A percentile compares a stretch with the other conserved stretches of the same genome.
These are phyloP conservation scores for Meda fulgida DNA, from an alignment of 2,797 vertebrate species.

Conservation along the genomic window DNA sequence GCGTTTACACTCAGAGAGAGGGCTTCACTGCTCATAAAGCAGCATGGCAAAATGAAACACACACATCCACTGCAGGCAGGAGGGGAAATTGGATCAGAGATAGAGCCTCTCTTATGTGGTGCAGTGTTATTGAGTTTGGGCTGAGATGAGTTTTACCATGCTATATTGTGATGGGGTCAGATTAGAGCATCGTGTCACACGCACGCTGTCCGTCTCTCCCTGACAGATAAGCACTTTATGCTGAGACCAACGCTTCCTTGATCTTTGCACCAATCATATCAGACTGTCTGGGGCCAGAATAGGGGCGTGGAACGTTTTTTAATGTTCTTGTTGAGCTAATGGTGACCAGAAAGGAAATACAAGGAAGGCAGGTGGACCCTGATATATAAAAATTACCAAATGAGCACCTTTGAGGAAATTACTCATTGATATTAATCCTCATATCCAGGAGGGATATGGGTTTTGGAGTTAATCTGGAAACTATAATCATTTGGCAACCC, in stretches of 20 bases:
- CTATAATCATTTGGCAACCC: conserved; percentile 28
- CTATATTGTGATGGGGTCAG: conserved; percentile 56
- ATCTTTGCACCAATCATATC: conserved; percentile 42
- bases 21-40: conserved; percentile 22
- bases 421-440: conserved; percentile 31
- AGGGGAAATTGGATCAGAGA: conserved; percentile 75
- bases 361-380: background rate
- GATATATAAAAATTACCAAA: conserved; percentile 52
- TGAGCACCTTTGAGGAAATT: conserved; percentile 9
- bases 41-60: conserved; percentile 41
- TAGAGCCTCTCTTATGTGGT: conserved; percentile 66
- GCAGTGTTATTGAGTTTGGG: conserved; percentile 73
- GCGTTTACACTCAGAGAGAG: conserved; percentile 54
- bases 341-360: conserved; percentile 47
- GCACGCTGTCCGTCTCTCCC: conserved; percentile 31
- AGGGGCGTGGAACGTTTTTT: background rate
- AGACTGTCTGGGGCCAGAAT: conserved; percentile 42
- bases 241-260: conserved; percentile 36
- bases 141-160: conserved; percentile 70
- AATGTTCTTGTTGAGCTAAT: conserved; percentile 15
- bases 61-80: conserved; percentile 46
- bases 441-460: background rate
- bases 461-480: background rate
- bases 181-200: conserved; percentile 48
- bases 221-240: conserved; percentile 51